These are phyloP conservation scores for Orthosia gothica DNA, from an alignment of 2,888 invertebrate species.

Conservation along the genomic window DNA sequence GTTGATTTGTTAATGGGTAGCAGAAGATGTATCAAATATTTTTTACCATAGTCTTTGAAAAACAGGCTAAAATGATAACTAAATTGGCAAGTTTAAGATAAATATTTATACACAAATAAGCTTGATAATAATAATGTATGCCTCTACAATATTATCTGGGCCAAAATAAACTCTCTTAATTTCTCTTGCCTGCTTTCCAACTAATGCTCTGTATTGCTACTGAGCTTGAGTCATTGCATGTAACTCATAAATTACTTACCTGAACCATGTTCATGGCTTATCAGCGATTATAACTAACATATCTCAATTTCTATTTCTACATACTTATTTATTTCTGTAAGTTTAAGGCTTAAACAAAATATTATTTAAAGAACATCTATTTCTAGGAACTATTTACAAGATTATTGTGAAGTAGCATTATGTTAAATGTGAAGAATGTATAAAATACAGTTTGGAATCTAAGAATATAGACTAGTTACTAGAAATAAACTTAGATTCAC, in stretches of 20 bases:
- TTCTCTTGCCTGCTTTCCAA: conserved; percentile 51
- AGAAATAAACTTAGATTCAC: background rate
- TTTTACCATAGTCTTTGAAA: background rate
- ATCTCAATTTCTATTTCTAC: conserved; percentile 19
- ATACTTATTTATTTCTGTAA: conserved; percentile 24
- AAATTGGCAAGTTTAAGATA: background rate
- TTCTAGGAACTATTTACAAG: background rate
- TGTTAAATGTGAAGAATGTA: conserved; percentile 7
- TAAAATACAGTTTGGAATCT: background rate
- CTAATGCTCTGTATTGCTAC: conserved; percentile 56
- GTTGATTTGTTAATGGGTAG: background rate
- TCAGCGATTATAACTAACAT: conserved; percentile 53
- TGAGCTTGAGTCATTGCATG: conserved; percentile 64
- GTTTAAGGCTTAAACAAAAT: background rate
- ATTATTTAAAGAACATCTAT: conserved; percentile 5
- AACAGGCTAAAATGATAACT: background rate
- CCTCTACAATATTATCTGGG: conserved; percentile 19
- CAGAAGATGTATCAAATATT: conserved; percentile 34
- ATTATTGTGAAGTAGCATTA: background rate
- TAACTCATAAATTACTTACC: conserved; percentile 33
- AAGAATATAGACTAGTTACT: background rate
- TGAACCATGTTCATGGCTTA: conserved; percentile 47
- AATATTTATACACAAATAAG: background rate
- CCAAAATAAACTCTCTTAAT: conserved; percentile 13
- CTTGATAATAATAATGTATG: conserved; percentile 2